These are phyloP conservation scores for Samia ricini DNA, from an alignment of 1,140 invertebrate species.

Conservation along the genomic window DNA sequence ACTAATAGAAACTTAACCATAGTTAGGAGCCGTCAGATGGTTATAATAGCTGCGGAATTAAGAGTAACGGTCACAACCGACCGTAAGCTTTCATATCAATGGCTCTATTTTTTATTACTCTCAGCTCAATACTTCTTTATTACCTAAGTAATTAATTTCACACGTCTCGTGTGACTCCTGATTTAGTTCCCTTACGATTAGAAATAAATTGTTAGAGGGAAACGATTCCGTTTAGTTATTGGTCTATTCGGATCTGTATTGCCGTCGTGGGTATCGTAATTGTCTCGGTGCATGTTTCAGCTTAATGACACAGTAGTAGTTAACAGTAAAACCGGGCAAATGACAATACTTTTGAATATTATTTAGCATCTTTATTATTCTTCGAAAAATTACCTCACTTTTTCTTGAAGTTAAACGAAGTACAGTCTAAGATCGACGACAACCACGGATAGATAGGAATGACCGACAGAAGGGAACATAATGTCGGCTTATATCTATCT, in stretches of 20 bases:
- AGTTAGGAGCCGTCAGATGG: slow-evolving; percentile 13
- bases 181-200: slow-evolving; percentile 23
- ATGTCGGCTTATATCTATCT: no score
- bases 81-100: slow-evolving; percentile 19
- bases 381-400: no score
- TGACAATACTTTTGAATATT: not conserved
- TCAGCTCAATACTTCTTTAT: slow-evolving; percentile 22
- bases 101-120: slow-evolving; percentile 26
- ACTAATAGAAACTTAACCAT: not conserved
- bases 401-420: no score
- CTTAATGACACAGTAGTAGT: not conserved
- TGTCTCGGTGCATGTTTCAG: slow-evolving; percentile 6
- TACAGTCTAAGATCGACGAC: no score
- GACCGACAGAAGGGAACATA: no score
- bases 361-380: no score
- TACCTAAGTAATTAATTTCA: slow-evolving; percentile 31
- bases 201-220: slow-evolving; percentile 16
- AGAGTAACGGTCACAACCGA: slow-evolving; percentile 20
- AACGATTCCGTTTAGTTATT: slow-evolving; percentile 19
- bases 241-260: slow-evolving; percentile 9
- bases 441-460: no score
- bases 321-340: not conserved
- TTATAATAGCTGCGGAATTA: slow-evolving; percentile 18
- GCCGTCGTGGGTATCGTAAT: slow-evolving; percentile 17
- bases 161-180: slow-evolving; percentile 22